These are phyloP conservation scores for Drosophila affinis DNA, from an alignment of 2,888 invertebrate genomes.

Conservation along the genomic window DNA sequence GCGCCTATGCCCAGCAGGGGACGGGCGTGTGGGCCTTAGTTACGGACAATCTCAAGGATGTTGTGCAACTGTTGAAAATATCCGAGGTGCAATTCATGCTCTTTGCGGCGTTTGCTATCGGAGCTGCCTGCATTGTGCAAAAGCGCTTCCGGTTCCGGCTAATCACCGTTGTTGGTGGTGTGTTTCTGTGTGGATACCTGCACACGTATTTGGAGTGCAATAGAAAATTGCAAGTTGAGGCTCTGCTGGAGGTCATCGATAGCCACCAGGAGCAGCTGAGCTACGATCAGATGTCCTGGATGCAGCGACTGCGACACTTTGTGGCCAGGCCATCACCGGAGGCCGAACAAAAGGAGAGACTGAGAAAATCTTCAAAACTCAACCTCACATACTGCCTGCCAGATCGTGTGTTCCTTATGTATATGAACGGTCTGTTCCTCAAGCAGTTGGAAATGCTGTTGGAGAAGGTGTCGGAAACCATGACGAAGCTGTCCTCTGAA, in stretches of 20 bases:
- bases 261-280: conserved; percentile 16
- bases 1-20: conserved; percentile 32
- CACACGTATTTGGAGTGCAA: conserved; percentile 80
- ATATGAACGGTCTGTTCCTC: conserved; percentile 78
- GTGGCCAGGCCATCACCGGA: conserved; percentile 31
- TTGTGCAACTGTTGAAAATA: conserved; percentile 53
- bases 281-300: conserved; percentile 34
- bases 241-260: conserved; percentile 67
- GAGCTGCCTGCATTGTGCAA: conserved; percentile 60
- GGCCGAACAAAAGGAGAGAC: conserved; percentile 46
- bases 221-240: conserved; percentile 73
- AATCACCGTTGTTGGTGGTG: conserved; percentile 48
- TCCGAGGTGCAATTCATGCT: conserved; percentile 73
- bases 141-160: conserved; percentile 60
- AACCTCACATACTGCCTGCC: conserved; percentile 77
- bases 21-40: conserved; percentile 50
- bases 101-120: conserved; percentile 39
- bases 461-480: conserved; percentile 60
- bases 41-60: conserved; percentile 64
- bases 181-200: conserved; percentile 72
- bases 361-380: conserved; percentile 70
- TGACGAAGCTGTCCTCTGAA: conserved; percentile 46
- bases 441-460: conserved; percentile 74
- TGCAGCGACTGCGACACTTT: conserved; percentile 34
- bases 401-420: conserved; percentile 79